phyloP scores from a whole-genome alignment of 2,113 vertebrate genomes.

The Cettia cetti region DNA sequence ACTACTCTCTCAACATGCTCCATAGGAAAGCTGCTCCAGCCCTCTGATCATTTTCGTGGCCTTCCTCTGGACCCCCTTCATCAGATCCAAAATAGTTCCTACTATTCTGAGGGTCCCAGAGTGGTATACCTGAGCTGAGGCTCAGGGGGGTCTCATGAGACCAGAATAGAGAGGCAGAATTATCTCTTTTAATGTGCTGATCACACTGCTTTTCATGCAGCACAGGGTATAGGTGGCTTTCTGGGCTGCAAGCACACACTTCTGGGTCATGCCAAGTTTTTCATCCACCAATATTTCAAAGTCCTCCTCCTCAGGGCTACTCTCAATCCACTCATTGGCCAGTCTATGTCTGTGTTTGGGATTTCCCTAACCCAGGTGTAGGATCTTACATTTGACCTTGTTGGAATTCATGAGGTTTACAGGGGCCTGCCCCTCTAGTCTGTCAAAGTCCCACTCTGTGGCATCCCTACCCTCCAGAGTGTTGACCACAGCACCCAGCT shows the following conservation, averaged over 20 bases:
- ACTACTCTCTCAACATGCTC: not conserved
- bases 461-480: not conserved
- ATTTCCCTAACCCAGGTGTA: not conserved
- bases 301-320: not conserved
- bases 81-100: not conserved
- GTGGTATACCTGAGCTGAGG: not conserved
- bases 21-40: not conserved
- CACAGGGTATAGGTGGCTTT: not conserved
- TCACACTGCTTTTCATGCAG: not conserved
- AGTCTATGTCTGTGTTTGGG: not conserved
- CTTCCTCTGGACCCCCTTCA: not conserved
- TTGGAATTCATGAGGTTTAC: not conserved
- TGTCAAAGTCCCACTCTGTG: not conserved
- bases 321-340: not conserved
- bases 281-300: not conserved
- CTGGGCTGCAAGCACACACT: not conserved
- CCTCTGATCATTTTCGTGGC: not conserved
- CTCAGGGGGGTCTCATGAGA: not conserved
- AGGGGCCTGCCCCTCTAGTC: fast-evolving
- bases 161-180: not conserved
- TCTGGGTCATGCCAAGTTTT: not conserved
- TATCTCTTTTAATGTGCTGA: not conserved
- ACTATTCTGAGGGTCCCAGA: not conserved
- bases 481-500: not conserved
- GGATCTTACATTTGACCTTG: not conserved